Evolutionary conservation across 2,888 invertebrate genomes (phyloP), one percentile per base, ranked within the genome.

Genomic region (Abrostola tripartita): DNA sequence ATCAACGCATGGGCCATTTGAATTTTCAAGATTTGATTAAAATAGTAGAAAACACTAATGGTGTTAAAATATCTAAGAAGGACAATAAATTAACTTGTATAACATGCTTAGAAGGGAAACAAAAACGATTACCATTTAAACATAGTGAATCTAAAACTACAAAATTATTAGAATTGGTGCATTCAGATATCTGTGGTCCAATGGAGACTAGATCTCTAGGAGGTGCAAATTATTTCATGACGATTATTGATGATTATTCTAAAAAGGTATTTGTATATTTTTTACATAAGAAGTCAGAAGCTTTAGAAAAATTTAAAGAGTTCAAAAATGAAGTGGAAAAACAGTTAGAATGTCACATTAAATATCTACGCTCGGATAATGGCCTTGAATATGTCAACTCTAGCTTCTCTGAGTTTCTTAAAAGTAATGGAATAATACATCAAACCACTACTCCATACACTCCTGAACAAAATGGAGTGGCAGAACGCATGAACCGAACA

Each of bases 191-290:
- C 2, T 57, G 57, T 42, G 62, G 62, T 8, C 57, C 57, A 0
- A 62, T 62, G 62, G 52, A 56, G 38, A 37, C 5, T 24, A 6
- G 0, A 5, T 54, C 61, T 8, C 9, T 36, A 5, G 54, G 61
- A 47, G 59, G 59, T 44, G 35, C n/a, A 11, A 53, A n/a, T 41
- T 61, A 61, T 11, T 61, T 61, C n/a, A 51, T 61, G 4, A 61
- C 52, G 11, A 51, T 51, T 10, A 50, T 40, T 0, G 61, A 9
- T 52, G 61, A 62, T n/a, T 56, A 35, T 36, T n/a, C 62, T 6
- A 44, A 47, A 56, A 56, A 36, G 52, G 44, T 36, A 0, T n/a
- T 36, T 56, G 55, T 62, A 1, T 62, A 52, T 52, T 62, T 62
- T 11, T 6, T 56, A 0, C 56, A 62, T 14, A 41, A 56, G 38